phyloP scores from a whole-genome alignment of 2,113 vertebrate genomes.

The Chlorocebus sabaeus region DNA sequence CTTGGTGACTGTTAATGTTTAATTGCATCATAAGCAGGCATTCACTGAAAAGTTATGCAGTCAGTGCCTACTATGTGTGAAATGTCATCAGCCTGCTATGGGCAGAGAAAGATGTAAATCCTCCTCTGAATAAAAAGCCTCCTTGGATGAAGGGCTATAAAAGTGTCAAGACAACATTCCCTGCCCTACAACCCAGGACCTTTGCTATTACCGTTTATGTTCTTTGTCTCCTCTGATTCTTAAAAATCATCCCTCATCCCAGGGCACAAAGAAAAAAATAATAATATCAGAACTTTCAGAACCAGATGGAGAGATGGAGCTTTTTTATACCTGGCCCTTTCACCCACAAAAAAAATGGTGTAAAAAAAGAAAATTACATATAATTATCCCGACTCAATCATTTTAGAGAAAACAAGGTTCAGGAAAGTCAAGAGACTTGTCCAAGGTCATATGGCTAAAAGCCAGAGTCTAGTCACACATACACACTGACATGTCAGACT shows the following conservation, averaged over 20 bases:
- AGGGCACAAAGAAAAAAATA: background rate
- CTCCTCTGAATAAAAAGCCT: background rate
- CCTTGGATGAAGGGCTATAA: background rate
- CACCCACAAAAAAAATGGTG: background rate
- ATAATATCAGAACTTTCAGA: background rate
- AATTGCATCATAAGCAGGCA: background rate
- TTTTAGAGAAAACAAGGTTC: background rate
- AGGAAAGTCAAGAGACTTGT: background rate
- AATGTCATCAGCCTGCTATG: background rate
- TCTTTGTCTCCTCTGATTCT: background rate
- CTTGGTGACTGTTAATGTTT: background rate
- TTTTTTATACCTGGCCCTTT: background rate
- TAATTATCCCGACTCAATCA: background rate
- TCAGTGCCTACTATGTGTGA: background rate
- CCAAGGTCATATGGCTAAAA: background rate
- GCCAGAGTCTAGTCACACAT: background rate
- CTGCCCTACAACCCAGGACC: background rate
- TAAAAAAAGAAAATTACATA: background rate
- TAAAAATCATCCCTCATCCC: background rate
- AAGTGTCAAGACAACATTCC: background rate
- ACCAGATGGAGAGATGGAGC: background rate
- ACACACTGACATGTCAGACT: background rate
- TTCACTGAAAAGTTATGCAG: background rate
- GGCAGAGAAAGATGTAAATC: background rate
- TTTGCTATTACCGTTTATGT: background rate